Percentiles rank a stretch among this genome's conserved stretches.
Evolutionary conservation across 1,140 invertebrate genomes (phyloP).

Genomic region (Sipha flava): DNA sequence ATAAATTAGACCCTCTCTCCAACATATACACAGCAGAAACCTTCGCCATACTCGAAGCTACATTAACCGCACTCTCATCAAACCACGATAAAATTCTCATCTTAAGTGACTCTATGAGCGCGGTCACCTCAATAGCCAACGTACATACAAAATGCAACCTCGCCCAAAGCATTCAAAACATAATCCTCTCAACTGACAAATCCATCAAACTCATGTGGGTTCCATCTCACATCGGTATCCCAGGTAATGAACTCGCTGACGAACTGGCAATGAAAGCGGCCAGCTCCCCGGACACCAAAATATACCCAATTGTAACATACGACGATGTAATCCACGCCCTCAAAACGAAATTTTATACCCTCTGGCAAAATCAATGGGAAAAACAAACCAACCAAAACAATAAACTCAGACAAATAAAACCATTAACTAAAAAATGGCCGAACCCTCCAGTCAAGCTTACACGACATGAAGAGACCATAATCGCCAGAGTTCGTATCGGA

Average conservation of each 20-base stretch:
- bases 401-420: too few relatives aligned
- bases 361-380: not conserved
- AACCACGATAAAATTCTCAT: not conserved
- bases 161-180: not conserved
- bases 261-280: constrained; percentile 3
- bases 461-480: too few relatives aligned
- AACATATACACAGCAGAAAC: not conserved
- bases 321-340: not conserved
- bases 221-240: not conserved
- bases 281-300: not conserved
- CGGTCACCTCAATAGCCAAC: not conserved
- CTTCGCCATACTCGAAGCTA: not conserved
- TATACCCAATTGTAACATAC: not conserved
- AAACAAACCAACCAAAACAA: too few relatives aligned
- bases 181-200: not conserved
- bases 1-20: not conserved
- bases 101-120: not conserved
- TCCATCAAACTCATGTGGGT: not conserved
- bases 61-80: too few relatives aligned
- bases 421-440: too few relatives aligned
- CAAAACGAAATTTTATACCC: not conserved
- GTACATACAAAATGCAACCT: not conserved
- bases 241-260: not conserved
- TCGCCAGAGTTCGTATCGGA: too few relatives aligned
- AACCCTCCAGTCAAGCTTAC: too few relatives aligned